Conservation (phyloP, 2,888 invertebrate species). For the Leucozona laternaria region DNA sequence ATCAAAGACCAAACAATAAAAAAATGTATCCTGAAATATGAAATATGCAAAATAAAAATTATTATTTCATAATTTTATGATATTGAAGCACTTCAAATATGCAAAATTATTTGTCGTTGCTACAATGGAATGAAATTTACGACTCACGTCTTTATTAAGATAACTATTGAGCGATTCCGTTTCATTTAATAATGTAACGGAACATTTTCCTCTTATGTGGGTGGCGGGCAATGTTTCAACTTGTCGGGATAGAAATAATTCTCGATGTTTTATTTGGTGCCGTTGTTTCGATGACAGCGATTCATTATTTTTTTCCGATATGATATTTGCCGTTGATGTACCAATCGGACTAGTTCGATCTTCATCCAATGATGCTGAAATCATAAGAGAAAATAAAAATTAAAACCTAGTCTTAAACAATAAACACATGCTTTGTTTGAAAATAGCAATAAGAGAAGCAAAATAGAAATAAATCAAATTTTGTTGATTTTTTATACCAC, state of each 20-base stretch:
- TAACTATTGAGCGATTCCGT: slow-evolving; percentile 98
- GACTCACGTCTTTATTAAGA: slow-evolving; percentile 96
- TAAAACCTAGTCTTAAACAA: background rate
- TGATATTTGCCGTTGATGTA: slow-evolving; percentile 76
- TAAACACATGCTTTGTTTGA: background rate
- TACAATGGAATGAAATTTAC: slow-evolving; percentile 79
- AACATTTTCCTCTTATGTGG: slow-evolving; percentile 99
- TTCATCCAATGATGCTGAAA: slow-evolving; percentile 88
- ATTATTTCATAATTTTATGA: slow-evolving; percentile 16
- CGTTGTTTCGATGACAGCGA: slow-evolving; percentile 93
- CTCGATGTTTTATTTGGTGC: slow-evolving; percentile 98
- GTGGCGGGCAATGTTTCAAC: slow-evolving; percentile 99
- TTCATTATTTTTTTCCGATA: slow-evolving; percentile 84
- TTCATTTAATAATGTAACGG: slow-evolving; percentile 99
- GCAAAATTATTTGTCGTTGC: slow-evolving; percentile 40
- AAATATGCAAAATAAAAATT: slow-evolving; percentile 6
- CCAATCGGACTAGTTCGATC: slow-evolving; percentile 85
- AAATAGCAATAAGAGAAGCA: background rate
- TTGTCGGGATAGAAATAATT: slow-evolving; percentile 98
- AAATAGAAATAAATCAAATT: background rate
- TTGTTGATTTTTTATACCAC: too few species aligned
- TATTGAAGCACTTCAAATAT: slow-evolving; percentile 34
- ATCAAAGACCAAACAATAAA: slow-evolving; percentile 99
- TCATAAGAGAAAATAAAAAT: slow-evolving; percentile 46
- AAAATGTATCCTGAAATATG: slow-evolving; percentile 95